Conservation (phyloP, 2,888 invertebrate species). For the Fabriciana adippe region DNA sequence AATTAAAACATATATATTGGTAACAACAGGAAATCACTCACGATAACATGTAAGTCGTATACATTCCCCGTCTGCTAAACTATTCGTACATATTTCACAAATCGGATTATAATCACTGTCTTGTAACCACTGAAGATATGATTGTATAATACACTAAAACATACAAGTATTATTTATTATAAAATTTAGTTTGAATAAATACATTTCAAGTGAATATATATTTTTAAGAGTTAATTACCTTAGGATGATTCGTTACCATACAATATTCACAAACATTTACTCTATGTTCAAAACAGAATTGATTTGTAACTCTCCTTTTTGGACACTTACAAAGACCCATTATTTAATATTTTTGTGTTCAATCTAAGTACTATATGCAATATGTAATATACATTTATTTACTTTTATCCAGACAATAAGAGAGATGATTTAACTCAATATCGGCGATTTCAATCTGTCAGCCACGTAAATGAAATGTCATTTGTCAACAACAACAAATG, state of each 20-base stretch:
- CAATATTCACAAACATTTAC: slow-evolving; percentile 99
- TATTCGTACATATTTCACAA: slow-evolving; percentile 94
- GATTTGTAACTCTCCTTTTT: slow-evolving; percentile 97
- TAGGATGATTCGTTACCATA: slow-evolving; percentile 97
- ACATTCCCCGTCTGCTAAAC: slow-evolving; percentile 90
- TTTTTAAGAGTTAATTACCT: slow-evolving; percentile 80
- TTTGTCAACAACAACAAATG: too few relatives aligned
- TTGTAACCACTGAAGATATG: slow-evolving; percentile 98
- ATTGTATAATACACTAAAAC: slow-evolving; percentile 97
- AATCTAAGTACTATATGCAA: slow-evolving; percentile 31
- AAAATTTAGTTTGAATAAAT: background rate
- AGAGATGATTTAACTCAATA: slow-evolving; percentile 15
- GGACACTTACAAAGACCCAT: slow-evolving; percentile 99
- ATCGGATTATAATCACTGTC: slow-evolving; percentile 98
- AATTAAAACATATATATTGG: background rate
- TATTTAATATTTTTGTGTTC: slow-evolving; percentile 39
- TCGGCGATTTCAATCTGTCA: slow-evolving; percentile 39
- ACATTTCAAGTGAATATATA: background rate
- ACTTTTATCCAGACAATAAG: background rate
- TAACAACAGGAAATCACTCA: slow-evolving; percentile 74
- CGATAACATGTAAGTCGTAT: slow-evolving; percentile 96
- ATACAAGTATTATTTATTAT: slow-evolving; percentile 31
- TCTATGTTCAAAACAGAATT: slow-evolving; percentile 99
- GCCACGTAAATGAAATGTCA: slow-evolving; percentile 48
- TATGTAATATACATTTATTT: slow-evolving; percentile 24